phyloP scores from a whole-genome alignment of 2,888 invertebrate genomes.

The Apamea monoglypha region DNA sequence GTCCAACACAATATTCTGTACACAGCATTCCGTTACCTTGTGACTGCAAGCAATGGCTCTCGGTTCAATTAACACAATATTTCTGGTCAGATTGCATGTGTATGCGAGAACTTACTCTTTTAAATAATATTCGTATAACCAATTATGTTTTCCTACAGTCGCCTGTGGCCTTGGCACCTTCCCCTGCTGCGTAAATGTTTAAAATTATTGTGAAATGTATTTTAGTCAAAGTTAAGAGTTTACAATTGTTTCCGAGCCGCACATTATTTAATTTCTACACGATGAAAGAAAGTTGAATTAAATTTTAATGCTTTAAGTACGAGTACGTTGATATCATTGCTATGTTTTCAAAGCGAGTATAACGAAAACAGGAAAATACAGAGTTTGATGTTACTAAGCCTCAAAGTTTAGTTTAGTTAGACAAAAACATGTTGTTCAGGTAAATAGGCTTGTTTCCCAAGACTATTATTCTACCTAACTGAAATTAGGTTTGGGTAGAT shows the following conservation, averaged over 20 bases:
- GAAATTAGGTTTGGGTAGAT: constrained; percentile 6
- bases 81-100: background rate
- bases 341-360: background rate
- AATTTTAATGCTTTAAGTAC: background rate
- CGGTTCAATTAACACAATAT: background rate
- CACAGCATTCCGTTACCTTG: constrained; percentile 14
- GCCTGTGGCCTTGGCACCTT: background rate
- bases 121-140: background rate
- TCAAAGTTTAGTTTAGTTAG: background rate
- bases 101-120: background rate
- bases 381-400: background rate
- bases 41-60: background rate
- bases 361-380: background rate
- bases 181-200: background rate
- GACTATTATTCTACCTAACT: constrained; percentile 6
- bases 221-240: background rate
- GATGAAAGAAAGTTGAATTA: background rate
- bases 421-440: constrained; percentile 5
- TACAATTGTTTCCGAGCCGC: background rate
- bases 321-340: background rate
- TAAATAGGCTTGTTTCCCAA: constrained; percentile 9
- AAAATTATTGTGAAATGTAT: background rate
- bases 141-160: background rate
- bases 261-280: background rate
- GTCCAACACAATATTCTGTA: constrained; percentile 19